Evolutionary conservation across 2,888 invertebrate genomes (phyloP).

Genomic region (Rhodophaea formosa): DNA sequence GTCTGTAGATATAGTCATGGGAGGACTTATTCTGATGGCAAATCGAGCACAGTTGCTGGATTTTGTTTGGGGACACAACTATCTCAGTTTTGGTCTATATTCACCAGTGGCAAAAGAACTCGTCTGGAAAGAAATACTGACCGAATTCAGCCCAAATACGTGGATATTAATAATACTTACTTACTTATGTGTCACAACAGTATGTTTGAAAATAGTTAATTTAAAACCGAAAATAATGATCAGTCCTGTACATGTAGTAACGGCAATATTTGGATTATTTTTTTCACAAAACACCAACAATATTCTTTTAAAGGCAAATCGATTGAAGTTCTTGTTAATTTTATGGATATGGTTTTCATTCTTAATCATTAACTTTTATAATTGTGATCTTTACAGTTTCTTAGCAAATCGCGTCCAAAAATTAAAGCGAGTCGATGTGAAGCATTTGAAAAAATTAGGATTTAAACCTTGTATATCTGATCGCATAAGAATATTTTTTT

Average conservation of each 20-base stretch:
- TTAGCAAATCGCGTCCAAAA: slow-evolving; percentile 43
- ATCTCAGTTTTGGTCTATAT: slow-evolving; percentile 40
- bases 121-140: slow-evolving; percentile 51
- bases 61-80: slow-evolving; percentile 51
- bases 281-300: slow-evolving; percentile 34
- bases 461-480: slow-evolving; percentile 50
- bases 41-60: slow-evolving; percentile 53
- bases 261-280: slow-evolving; percentile 9
- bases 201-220: slow-evolving; percentile 29
- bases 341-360: slow-evolving; percentile 61
- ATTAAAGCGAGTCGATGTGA: slow-evolving; percentile 28
- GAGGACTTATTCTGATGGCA: slow-evolving; percentile 47
- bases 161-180: slow-evolving; percentile 50
- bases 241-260: not conserved
- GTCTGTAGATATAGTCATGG: slow-evolving; percentile 45
- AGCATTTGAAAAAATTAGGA: slow-evolving; percentile 36
- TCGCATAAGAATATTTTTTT: slow-evolving; percentile 13
- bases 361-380: slow-evolving; percentile 56
- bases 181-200: slow-evolving; percentile 31
- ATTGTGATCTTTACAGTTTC: slow-evolving; percentile 51
- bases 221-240: slow-evolving; percentile 27
- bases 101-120: slow-evolving; percentile 39
- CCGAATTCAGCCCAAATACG: slow-evolving; percentile 42
- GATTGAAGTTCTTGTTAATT: slow-evolving; percentile 42
- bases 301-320: slow-evolving; percentile 37